These are phyloP conservation scores for Ophioninae sp. DNA, from an alignment of 2,888 invertebrate species.

Conservation along the genomic window DNA sequence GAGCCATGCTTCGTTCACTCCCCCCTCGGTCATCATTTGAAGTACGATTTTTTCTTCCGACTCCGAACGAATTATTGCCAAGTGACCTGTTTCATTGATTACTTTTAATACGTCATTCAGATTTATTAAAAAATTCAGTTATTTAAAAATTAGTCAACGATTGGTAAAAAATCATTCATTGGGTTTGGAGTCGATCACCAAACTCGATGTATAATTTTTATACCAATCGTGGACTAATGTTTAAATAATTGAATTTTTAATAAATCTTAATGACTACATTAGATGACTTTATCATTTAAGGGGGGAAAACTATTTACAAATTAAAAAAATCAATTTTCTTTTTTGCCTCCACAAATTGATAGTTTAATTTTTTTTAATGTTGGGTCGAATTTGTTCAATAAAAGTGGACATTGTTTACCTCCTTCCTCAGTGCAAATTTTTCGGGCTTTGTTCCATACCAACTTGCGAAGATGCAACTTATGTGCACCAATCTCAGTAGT, in stretches of 20 bases:
- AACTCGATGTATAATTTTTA: no score
- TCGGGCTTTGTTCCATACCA: conserved; percentile 61
- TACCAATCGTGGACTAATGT: no score
- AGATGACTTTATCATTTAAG: no score
- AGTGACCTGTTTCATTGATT: conserved; percentile 36
- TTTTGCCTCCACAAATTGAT: no score
- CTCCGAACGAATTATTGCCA: conserved; percentile 57
- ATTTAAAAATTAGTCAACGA: background rate
- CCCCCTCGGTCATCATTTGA: conserved; percentile 49
- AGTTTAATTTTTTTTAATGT: no score
- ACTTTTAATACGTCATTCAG: background rate
- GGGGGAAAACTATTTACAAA: no score
- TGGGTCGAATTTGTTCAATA: background rate
- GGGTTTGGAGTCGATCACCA: no score
- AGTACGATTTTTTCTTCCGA: conserved; percentile 61
- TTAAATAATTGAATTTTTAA: no score
- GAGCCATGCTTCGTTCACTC: conserved; percentile 55
- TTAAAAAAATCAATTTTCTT: no score
- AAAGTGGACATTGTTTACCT: conserved; percentile 46
- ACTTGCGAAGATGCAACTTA: conserved; percentile 48
- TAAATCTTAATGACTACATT: no score
- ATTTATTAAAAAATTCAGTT: no score
- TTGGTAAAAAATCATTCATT: no score
- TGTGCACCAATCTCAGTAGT: background rate
- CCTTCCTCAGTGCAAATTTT: conserved; percentile 61